phyloP scores from a whole-genome alignment of 92 coral and sea anemone species.

The Phenganax stokvisi region DNA sequence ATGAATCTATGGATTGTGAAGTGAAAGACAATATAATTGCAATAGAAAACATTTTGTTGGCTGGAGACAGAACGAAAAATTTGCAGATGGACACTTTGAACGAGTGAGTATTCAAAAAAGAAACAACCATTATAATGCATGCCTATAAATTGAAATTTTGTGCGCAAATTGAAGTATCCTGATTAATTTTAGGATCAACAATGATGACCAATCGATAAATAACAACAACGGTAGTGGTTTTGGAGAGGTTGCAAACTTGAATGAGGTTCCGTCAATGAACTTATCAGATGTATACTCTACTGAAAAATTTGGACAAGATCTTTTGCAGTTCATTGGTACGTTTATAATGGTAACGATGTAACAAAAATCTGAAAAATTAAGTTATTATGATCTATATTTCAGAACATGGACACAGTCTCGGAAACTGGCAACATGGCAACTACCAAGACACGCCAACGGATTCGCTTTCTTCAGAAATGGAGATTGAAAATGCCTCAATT shows the following conservation, averaged over 20 bases:
- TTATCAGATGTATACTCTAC: constrained; percentile 27
- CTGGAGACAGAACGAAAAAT: neutral
- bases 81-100: neutral
- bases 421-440: constrained; percentile 26
- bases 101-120: constrained; percentile 9
- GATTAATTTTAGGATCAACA: constrained; percentile 3
- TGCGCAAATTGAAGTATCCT: neutral
- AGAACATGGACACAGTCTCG: constrained; percentile 29
- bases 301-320: constrained; percentile 36
- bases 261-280: constrained; percentile 26
- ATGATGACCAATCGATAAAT: neutral
- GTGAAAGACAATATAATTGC: neutral
- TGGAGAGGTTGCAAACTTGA: constrained; percentile 16
- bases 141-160: neutral
- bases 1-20: neutral
- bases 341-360: neutral
- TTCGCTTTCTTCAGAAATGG: neutral
- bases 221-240: neutral
- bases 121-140: neutral
- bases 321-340: constrained; percentile 32
- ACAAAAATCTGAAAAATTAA: neutral
- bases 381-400: neutral
- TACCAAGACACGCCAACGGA: constrained; percentile 12
- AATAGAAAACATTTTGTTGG: neutral
- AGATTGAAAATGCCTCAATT: neutral